Evolutionary conservation across 2,113 vertebrate genomes (phyloP), one percentile per base, ranked within the genome.

Genomic region (Pteruthius melanotis): DNA sequence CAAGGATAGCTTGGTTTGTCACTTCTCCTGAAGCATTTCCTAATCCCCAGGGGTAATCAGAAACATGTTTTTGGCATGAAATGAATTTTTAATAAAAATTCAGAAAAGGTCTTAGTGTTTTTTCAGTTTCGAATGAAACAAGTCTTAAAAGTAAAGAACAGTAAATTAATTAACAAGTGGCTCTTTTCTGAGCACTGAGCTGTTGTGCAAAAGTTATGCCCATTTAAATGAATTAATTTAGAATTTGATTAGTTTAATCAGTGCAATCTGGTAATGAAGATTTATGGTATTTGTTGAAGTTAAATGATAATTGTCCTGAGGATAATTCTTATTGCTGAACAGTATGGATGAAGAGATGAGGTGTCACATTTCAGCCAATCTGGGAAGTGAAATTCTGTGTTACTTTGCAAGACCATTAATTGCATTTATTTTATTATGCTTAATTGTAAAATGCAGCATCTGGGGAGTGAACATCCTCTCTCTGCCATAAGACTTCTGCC

Each of bases 121-220:
- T 30, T 82, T 94, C 61, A 45, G 6, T 75, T 96, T 94, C 53
- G 77, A 60, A 76, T 93, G 59, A 75, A 89, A 37, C 22, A 80
- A 69, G 28, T 70, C 45, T 68, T 87, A 71, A 89, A 89, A 93
- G 64, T 59, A 90, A 93, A 72, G 74, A 90, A 68, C 31, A 77
- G 30, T 88, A 90, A 83, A 93, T 76, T 90, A 76, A 91, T 94
- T 95, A 93, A 59, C 27, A 66, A 91, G 33, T n/a, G 56, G 17
- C 79, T 70, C 39, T 85, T 89, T 83, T 90, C 53, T 69, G 63
- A 88, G 24, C 21, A 40, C 33, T 47, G 61, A 83, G 33, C 42
- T 72, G 24, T 64, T 72, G 19, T 80, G 59, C 50, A 95, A 69
- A 92, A 92, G 33, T 77, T 94, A 69, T 60, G 11, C 24, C 54